Evolutionary conservation across 2,113 vertebrate genomes (phyloP).

Genomic region (Sminthopsis crassicaudata): DNA sequence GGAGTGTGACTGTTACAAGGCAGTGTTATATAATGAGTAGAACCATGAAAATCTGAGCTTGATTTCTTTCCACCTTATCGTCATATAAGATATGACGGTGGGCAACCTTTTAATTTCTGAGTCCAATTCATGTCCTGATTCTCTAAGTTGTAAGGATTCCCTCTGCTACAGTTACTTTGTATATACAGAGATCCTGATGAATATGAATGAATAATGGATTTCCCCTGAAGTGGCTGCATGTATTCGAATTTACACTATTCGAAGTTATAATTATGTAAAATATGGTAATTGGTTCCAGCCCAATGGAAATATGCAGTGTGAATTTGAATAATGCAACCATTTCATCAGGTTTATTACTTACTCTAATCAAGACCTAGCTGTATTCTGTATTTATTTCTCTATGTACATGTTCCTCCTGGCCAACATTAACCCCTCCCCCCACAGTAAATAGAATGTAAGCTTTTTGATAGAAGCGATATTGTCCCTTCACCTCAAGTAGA

Average conservation of each 20-base stretch:
- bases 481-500: background rate
- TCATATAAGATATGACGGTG: background rate
- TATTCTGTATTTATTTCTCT: background rate
- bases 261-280: slow-evolving; percentile 4
- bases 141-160: background rate
- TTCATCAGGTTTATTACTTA: background rate
- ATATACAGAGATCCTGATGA: background rate
- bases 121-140: background rate
- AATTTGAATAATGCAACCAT: background rate
- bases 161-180: background rate
- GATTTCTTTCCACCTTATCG: background rate
- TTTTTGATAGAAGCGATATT: background rate
- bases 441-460: background rate
- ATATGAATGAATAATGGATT: background rate
- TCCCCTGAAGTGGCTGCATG: background rate
- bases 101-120: background rate
- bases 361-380: background rate
- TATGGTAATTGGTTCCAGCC: background rate
- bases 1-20: background rate
- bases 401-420: background rate
- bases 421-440: background rate
- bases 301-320: background rate
- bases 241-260: slow-evolving; percentile 3
- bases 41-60: background rate
- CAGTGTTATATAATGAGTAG: background rate